phyloP scores from a whole-genome alignment of 2,113 vertebrate genomes.

The Eublepharis macularius region DNA sequence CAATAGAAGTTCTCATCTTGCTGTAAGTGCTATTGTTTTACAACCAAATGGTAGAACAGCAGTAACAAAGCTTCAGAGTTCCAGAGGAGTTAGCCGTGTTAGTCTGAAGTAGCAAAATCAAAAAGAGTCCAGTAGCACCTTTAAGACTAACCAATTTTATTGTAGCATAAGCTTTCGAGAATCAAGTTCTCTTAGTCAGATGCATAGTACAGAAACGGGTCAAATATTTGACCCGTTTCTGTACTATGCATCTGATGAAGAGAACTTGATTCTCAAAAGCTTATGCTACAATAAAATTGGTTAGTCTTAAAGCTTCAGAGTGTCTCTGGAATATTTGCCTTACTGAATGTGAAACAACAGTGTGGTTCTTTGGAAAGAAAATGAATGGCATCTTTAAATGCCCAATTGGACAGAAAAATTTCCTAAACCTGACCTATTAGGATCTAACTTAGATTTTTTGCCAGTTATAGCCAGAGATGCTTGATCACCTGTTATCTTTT shows the following conservation, averaged over 20 bases:
- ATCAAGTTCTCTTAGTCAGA: too few relatives aligned
- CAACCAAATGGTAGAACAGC: neutral
- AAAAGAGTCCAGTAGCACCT: too few relatives aligned
- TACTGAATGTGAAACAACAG: neutral
- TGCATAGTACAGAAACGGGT: too few relatives aligned
- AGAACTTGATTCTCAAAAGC: too few relatives aligned
- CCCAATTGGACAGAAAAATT: neutral
- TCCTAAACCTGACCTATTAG: neutral
- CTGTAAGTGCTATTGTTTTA: neutral
- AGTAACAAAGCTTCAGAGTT: neutral
- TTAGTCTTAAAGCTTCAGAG: neutral
- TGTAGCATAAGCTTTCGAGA: too few relatives aligned
- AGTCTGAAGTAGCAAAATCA: too few relatives aligned
- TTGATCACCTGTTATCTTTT: too few relatives aligned
- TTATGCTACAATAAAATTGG: too few relatives aligned
- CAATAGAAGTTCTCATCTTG: neutral
- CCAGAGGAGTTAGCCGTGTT: too few relatives aligned
- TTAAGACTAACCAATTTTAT: too few relatives aligned
- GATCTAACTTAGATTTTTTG: neutral
- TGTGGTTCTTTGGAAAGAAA: slow-evolving; percentile 18
- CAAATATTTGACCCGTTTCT: too few relatives aligned
- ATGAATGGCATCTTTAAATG: neutral
- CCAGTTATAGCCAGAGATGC: neutral
- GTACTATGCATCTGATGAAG: too few relatives aligned
- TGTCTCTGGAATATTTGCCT: slow-evolving; percentile 24